A percentile compares a stretch with the other conserved stretches of the same genome.
Evolutionary conservation across 2,888 invertebrate genomes (phyloP).

Genomic region (Cheiracanthium punctorium): DNA sequence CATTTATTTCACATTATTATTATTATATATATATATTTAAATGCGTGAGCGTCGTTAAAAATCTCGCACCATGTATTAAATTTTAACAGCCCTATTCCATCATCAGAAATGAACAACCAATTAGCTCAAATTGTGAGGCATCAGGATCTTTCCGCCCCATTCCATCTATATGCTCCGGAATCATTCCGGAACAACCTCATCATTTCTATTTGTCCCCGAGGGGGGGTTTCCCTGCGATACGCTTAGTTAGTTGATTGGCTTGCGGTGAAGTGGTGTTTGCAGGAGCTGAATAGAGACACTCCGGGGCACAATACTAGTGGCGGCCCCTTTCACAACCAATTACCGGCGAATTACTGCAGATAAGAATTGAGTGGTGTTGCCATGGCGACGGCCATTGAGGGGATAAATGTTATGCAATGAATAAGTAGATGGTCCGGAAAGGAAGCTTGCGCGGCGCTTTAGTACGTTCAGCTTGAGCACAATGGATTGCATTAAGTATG

Average conservation of each 20-base stretch:
- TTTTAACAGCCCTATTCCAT: background rate
- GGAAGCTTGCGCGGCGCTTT: too few relatives aligned
- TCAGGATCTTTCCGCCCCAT: background rate
- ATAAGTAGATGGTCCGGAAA: background rate
- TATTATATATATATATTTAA: too few relatives aligned
- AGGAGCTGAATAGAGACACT: constrained; percentile 22
- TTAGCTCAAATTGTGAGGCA: background rate
- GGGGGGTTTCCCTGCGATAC: background rate
- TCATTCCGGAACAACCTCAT: constrained; percentile 14
- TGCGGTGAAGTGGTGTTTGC: constrained; percentile 2
- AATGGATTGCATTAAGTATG: too few relatives aligned
- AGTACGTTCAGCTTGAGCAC: too few relatives aligned
- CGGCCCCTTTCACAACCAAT: constrained; percentile 59
- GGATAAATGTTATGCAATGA: background rate
- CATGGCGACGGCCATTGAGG: constrained; percentile 21
- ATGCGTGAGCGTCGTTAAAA: too few relatives aligned
- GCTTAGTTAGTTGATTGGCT: constrained; percentile 8
- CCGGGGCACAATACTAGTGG: constrained; percentile 58
- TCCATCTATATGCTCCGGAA: background rate
- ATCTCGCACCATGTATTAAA: too few relatives aligned
- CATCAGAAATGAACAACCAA: background rate
- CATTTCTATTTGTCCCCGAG: background rate
- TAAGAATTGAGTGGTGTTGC: constrained; percentile 39
- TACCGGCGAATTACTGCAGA: constrained; percentile 57
- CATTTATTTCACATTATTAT: too few relatives aligned